Percentiles rank a stretch among this genome's conserved stretches.
phyloP scores from a whole-genome alignment of 2,797 vertebrate genomes.

The Lutra lutra region DNA sequence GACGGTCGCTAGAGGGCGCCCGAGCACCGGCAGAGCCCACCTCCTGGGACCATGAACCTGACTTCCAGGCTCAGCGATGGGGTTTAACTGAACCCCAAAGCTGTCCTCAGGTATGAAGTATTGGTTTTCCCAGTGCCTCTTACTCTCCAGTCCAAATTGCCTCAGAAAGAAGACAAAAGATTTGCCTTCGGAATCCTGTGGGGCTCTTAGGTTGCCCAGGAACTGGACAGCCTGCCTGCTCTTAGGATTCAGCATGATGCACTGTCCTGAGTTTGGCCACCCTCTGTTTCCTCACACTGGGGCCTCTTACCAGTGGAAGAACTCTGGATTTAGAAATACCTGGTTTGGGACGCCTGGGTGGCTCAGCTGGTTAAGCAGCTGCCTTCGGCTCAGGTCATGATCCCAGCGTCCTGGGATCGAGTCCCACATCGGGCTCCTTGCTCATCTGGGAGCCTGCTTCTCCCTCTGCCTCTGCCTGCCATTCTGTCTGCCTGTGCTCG shows the following conservation, averaged over 20 bases:
- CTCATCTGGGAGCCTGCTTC: too few species aligned
- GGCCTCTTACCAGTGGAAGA: not conserved
- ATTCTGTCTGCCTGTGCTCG: too few species aligned
- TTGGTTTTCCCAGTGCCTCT: not conserved
- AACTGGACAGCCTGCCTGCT: not conserved
- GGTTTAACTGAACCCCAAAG: not conserved
- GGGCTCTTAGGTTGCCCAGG: not conserved
- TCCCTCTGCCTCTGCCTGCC: too few species aligned
- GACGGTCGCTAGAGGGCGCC: slow-evolving; percentile 79
- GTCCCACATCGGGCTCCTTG: too few species aligned
- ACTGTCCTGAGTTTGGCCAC: not conserved
- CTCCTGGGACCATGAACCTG: not conserved
- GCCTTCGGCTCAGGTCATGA: too few species aligned
- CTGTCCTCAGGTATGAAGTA: not conserved
- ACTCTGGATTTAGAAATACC: not conserved
- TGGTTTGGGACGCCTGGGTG: too few species aligned
- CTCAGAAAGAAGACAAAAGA: not conserved
- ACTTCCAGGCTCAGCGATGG: not conserved
- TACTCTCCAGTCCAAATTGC: not conserved
- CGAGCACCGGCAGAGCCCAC: slow-evolving; percentile 61
- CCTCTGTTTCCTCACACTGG: not conserved
- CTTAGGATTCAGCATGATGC: not conserved
- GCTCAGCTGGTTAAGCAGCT: too few species aligned
- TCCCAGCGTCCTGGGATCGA: too few species aligned
- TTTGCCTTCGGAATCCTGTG: not conserved